Evolutionary conservation across 1,140 invertebrate species (phyloP), one percentile per base, ranked within the genome.

Genomic region (Patella vulgata): DNA sequence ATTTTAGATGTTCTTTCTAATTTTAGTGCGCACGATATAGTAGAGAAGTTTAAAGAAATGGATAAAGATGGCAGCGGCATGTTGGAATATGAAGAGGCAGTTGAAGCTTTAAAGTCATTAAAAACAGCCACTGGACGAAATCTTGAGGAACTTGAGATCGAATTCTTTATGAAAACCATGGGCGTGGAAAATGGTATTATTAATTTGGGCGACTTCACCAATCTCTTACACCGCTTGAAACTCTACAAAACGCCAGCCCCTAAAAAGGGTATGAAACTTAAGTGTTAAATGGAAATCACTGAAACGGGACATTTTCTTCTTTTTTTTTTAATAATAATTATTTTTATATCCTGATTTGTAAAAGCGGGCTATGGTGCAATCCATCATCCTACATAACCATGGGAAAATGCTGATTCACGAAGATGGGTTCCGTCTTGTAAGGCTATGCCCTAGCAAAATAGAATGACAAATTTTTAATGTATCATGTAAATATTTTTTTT

Each of bases 81-180:
- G 50, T 52, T 81, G 17, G 77, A 81, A 14, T 51, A 47, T 9
- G 70, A 77, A 11, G 77, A 78, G 47, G 77, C 77, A 1, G 66
- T 64, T 27, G 51, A 64, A n/a, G 79, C 74, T 11, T 65, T 81
- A 42, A 68, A 74, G 48, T 44, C 65, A 21, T 61, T 81, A 43
- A 75, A 75, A 33, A 81, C 79, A 1, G 73, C 67, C 23, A 74
- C 77, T 0, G 79, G 77, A n/a, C 58, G 76, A 43, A 59, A 67
- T 25, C 59, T 81, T 25, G 69, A 74, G 44, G 73, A 77, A 30
- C 74, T 73, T 43, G 79, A 81, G 64, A 72, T 81, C 11, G 77
- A 79, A 23, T 78, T 81, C 52, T 81, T 81, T 61, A 40, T 81
- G 36, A 71, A 77, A 43, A 78, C 75, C 9, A 69, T 75, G 5